phyloP scores from a whole-genome alignment of 2,888 invertebrate genomes.

The Tyria jacobaeae region DNA sequence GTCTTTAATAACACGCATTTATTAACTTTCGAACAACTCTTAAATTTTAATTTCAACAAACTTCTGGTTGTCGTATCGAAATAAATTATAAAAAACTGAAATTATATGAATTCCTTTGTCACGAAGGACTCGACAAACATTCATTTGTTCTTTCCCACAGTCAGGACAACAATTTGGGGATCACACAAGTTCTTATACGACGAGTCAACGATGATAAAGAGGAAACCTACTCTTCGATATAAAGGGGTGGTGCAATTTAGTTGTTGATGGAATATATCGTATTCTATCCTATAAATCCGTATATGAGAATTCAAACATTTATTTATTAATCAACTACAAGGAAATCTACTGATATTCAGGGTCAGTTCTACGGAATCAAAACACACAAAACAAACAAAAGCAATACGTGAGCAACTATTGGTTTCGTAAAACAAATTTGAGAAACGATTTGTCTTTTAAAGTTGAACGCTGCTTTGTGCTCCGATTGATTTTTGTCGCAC shows the following conservation, averaged over 20 bases:
- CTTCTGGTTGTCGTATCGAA: too few relatives aligned
- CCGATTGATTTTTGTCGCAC: neutral
- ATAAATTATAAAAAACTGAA: too few relatives aligned
- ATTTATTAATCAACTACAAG: conserved; percentile 35
- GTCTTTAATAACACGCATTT: too few relatives aligned
- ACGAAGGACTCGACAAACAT: too few relatives aligned
- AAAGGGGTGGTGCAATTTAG: neutral
- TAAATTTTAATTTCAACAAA: too few relatives aligned
- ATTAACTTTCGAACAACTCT: too few relatives aligned
- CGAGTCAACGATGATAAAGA: too few relatives aligned
- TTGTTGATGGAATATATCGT: neutral
- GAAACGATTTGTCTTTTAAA: conserved; percentile 35
- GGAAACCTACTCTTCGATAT: neutral
- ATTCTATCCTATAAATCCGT: neutral
- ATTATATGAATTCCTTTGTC: too few relatives aligned
- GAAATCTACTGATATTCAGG: conserved; percentile 29
- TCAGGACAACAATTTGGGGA: too few relatives aligned
- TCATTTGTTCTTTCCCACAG: too few relatives aligned
- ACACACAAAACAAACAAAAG: conserved; percentile 28
- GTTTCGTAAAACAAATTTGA: conserved; percentile 36
- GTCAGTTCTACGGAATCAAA: conserved; percentile 40
- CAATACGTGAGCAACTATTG: conserved; percentile 30
- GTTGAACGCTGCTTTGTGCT: conserved; percentile 8
- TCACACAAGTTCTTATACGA: too few relatives aligned
- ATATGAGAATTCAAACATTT: conserved; percentile 24